These are phyloP conservation scores for Pelobates cultripes DNA, from an alignment of 2,797 vertebrate genomes.

Conservation along the genomic window DNA sequence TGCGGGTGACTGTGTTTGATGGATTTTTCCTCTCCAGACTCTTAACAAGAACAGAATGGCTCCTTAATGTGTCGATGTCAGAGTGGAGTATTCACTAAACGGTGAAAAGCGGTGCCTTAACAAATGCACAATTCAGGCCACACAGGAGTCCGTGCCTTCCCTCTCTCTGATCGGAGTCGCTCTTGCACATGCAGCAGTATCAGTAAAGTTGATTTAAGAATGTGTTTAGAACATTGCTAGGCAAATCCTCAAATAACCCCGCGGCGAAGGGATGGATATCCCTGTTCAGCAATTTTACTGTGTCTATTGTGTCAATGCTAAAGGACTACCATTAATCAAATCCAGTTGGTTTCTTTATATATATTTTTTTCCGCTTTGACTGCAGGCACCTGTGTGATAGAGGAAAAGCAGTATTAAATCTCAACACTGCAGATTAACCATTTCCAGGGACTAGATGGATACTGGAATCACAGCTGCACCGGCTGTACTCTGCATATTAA, in stretches of 20 bases:
- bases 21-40: no score
- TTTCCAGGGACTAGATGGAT: neutral
- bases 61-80: no score
- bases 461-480: neutral
- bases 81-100: no score
- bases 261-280: neutral
- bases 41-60: no score
- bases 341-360: neutral
- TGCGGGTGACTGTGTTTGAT: no score
- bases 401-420: neutral
- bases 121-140: no score
- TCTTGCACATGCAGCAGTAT: neutral
- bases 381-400: neutral
- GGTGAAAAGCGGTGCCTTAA: no score
- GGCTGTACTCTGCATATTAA: neutral
- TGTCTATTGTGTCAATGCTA: conserved; percentile 18
- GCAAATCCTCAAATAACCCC: conserved; percentile 19
- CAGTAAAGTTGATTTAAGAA: conserved; percentile 12
- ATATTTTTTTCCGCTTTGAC: neutral
- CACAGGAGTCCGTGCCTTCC: no score
- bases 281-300: conserved; percentile 30
- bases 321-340: conserved; percentile 25
- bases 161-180: neutral
- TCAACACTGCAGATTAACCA: neutral
- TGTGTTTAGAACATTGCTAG: neutral